Base-by-base conservation (phyloP, 2,797 vertebrate species). In the Lateolabrax maculatus region DNA sequence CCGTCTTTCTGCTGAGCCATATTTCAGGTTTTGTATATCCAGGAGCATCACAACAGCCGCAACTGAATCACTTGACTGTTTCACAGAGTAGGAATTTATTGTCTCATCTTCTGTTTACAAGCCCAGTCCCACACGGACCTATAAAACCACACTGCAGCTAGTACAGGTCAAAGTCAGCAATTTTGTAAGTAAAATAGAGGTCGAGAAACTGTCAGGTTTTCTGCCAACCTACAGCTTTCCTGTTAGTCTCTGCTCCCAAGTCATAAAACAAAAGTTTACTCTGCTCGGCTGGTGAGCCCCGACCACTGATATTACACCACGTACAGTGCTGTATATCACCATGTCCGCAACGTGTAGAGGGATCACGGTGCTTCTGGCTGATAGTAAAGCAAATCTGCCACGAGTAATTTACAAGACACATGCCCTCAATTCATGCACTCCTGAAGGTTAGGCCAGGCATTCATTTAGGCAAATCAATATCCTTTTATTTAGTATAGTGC, bases 1-100 rank as follows among this genome's bases (percentile, higher is more conserved):
- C 52, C 27, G 25, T 90, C 69, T 72, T 78, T 79, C 67, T 65
- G 68, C 65, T 46, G 52, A 86, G 70, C 61, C 60, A 65, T 89
- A 84, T 87, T 80, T 91, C 70, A 83, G 53, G 68, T 79, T 80
- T 84, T 90, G 76, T 86, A 75, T 84, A 84, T 84, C 84, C 68
- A 66, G 87, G 63, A 91, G 76, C 87, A 87, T 86, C 84, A 79
- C 75, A 76, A 85, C 77, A 83, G 64, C 62, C 46, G 39, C 78
- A 77, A 87, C 86, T 81, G 77, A 90, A 90, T 88, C 85, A 80
- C 75, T 84, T 90, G 91, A 92, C 82, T 80, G 81, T 91, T 93
- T 93, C 91, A 93, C 86, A 88, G 86, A 88, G 88, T 65, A 48
- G 56, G 72, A 88, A 93, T 94, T 92, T 94, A 94, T 90, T 81